phyloP scores from a whole-genome alignment of 2,113 vertebrate species.

The Paralichthys olivaceus region DNA sequence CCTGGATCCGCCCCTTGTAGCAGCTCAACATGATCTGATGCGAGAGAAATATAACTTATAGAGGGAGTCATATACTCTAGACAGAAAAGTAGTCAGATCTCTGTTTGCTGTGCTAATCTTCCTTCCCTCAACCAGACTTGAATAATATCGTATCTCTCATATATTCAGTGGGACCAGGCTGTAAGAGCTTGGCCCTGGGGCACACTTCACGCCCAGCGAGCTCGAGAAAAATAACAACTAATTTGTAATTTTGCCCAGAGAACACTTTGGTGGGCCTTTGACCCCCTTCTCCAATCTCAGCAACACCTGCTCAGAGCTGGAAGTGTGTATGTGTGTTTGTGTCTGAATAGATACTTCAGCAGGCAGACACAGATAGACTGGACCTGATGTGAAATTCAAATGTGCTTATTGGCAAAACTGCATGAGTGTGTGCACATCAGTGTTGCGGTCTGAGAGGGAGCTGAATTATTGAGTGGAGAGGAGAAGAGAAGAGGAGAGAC shows the following conservation, averaged over 20 bases:
- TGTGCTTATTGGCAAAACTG: constrained; percentile 19
- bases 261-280: constrained; percentile 56
- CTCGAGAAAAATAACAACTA: constrained; percentile 11
- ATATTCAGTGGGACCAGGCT: constrained; percentile 35
- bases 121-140: constrained; percentile 25
- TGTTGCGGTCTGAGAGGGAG: constrained; percentile 17
- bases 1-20: no score
- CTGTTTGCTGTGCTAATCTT: constrained; percentile 14
- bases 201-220: constrained; percentile 32
- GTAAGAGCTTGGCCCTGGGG: constrained; percentile 26
- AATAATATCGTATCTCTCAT: constrained; percentile 53
- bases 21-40: not conserved
- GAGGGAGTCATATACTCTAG: not conserved
- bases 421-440: not conserved
- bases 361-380: not conserved
- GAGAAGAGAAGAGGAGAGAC: not conserved
- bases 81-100: constrained; percentile 18
- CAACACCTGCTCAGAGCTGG: constrained; percentile 31
- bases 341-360: constrained; percentile 34
- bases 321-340: constrained; percentile 13
- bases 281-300: constrained; percentile 45
- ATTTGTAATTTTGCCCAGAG: constrained; percentile 63
- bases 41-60: not conserved
- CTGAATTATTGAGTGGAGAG: constrained; percentile 22
- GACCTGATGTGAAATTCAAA: constrained; percentile 59